Percentiles rank a stretch among this genome's conserved stretches.
Conservation (phyloP, 2,797 vertebrate species). For the Molossus molossus region DNA sequence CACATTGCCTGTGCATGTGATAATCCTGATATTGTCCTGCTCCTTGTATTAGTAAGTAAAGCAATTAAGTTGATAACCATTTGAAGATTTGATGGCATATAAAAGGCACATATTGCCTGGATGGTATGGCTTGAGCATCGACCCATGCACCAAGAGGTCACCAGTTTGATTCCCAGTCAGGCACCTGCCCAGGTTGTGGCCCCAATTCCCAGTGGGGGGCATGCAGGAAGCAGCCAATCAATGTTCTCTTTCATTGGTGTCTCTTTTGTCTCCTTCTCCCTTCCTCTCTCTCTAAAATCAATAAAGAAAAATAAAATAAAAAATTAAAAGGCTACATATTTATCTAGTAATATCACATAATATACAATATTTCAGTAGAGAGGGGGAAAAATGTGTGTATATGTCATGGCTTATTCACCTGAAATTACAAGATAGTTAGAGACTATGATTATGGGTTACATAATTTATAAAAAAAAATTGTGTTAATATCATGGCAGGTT, state of each 20-base stretch:
- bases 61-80: background rate
- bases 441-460: background rate
- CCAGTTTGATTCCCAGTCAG: too few relatives aligned
- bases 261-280: too few relatives aligned
- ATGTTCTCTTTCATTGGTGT: too few relatives aligned
- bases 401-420: background rate
- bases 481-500: background rate
- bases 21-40: slow-evolving; percentile 94
- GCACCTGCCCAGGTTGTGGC: too few relatives aligned
- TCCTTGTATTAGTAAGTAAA: slow-evolving; percentile 94
- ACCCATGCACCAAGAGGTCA: too few relatives aligned
- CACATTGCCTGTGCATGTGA: slow-evolving; percentile 96
- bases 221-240: too few relatives aligned
- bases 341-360: background rate
- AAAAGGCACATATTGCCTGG: background rate
- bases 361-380: background rate
- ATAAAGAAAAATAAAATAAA: too few relatives aligned
- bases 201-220: too few relatives aligned
- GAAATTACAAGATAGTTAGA: slow-evolving; percentile 34
- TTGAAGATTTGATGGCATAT: background rate
- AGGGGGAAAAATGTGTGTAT: background rate
- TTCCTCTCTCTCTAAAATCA: too few relatives aligned
- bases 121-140: too few relatives aligned
- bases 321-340: background rate
- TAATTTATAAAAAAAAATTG: background rate